phyloP scores from a whole-genome alignment of 1,140 invertebrate species.

The Acyrthosiphon pisum region DNA sequence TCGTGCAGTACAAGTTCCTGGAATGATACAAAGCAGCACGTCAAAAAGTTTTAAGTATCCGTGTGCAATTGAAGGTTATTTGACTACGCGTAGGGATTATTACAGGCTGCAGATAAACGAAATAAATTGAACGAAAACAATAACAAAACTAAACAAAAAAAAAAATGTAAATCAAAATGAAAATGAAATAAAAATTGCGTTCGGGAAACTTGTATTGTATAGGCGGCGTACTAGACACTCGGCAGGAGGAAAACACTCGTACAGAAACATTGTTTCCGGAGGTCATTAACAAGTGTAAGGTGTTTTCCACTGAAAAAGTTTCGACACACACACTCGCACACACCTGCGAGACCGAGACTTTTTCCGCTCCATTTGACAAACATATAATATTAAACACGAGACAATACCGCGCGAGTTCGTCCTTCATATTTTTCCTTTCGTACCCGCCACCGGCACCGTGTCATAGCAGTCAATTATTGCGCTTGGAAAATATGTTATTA shows the following conservation, averaged over 20 bases:
- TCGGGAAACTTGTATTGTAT: background rate
- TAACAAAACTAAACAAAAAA: background rate
- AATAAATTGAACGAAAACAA: conserved; percentile 1
- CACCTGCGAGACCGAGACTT: background rate
- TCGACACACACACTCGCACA: background rate
- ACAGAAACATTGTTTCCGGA: conserved; percentile 5
- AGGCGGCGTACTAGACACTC: background rate
- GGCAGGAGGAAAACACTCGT: background rate
- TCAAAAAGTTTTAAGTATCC: conserved; percentile 1
- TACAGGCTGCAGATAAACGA: background rate
- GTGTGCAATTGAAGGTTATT: conserved; percentile 14
- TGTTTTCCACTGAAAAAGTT: conserved; percentile 38
- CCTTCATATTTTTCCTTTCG: background rate
- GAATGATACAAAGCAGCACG: background rate
- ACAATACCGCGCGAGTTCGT: background rate
- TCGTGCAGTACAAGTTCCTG: background rate
- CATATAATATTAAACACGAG: background rate
- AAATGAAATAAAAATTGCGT: background rate
- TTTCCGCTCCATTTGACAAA: conserved; percentile 25
- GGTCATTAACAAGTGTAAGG: conserved; percentile 45
- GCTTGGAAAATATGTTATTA: background rate
- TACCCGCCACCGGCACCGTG: background rate
- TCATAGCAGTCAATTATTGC: background rate
- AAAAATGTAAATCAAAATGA: background rate
- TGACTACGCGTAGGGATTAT: background rate